A percentile compares a stretch with the other conserved stretches of the same genome.
Conservation (phyloP, 2,113 vertebrate species). For the Rhegmatorhina hoffmannsi region DNA sequence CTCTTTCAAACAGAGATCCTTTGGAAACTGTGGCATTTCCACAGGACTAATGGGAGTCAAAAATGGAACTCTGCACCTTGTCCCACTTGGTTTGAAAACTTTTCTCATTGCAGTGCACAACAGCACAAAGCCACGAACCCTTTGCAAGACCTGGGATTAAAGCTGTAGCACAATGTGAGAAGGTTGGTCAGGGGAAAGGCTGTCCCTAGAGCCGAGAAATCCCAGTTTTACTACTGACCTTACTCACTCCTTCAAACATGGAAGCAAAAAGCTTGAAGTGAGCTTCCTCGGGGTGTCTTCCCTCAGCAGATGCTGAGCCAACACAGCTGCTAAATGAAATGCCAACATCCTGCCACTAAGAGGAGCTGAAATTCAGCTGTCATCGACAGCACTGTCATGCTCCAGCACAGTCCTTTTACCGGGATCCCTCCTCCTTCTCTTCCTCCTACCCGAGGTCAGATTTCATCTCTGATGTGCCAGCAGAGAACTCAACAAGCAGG, state of each 20-base stretch:
- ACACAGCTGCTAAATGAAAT: neutral
- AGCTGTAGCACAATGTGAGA: neutral
- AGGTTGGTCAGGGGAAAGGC: neutral
- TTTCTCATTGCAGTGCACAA: neutral
- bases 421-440: neutral
- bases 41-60: neutral
- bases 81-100: neutral
- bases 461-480: neutral
- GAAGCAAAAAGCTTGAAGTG: neutral
- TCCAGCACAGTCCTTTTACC: neutral
- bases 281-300: neutral
- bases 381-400: neutral
- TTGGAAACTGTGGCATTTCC: neutral
- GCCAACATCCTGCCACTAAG: neutral
- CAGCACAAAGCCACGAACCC: neutral
- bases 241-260: neutral
- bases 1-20: neutral
- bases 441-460: neutral
- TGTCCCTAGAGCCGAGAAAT: neutral
- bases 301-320: neutral
- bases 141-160: neutral
- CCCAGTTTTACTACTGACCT: neutral
- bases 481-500: neutral
- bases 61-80: fast-evolving
- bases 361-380: slow-evolving; percentile 34